phyloP scores from a whole-genome alignment of 2,797 vertebrate species.

The Dendrocincla tyrannina region DNA sequence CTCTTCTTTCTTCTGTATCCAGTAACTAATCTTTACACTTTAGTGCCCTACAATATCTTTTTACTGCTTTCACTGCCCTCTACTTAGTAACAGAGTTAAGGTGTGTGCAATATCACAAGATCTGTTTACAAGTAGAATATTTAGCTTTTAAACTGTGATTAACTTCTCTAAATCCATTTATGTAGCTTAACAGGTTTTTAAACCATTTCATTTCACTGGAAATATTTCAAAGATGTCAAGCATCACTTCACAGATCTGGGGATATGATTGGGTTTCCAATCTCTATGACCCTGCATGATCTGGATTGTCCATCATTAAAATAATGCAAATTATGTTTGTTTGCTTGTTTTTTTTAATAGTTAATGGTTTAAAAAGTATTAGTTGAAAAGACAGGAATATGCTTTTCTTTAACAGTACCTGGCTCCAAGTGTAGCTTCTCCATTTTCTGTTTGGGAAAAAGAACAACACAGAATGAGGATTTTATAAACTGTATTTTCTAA shows the following conservation, averaged over 20 bases:
- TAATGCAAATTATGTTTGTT: constrained; percentile 59
- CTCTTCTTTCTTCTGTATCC: constrained; percentile 79
- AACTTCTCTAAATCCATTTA: constrained; percentile 55
- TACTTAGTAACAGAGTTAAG: constrained; percentile 57
- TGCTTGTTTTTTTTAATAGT: constrained; percentile 32
- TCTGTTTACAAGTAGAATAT: constrained; percentile 66
- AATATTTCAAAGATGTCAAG: constrained; percentile 50
- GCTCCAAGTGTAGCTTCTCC: constrained; percentile 81
- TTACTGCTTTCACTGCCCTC: constrained; percentile 67
- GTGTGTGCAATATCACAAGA: constrained; percentile 76
- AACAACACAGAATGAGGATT: not conserved
- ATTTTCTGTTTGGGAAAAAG: constrained; percentile 72
- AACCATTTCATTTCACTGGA: constrained; percentile 54
- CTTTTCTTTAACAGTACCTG: constrained; percentile 90
- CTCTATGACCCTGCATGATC: constrained; percentile 82
- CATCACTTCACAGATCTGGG: constrained; percentile 84
- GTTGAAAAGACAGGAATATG: constrained; percentile 65
- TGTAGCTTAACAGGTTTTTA: constrained; percentile 59
- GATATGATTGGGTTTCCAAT: constrained; percentile 94
- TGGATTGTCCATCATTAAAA: constrained; percentile 68
- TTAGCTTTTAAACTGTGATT: constrained; percentile 44
- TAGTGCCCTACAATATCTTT: constrained; percentile 56
- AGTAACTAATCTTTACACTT: constrained; percentile 63
- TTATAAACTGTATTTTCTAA: not conserved
- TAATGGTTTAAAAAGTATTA: constrained; percentile 72